These are phyloP conservation scores for Saguinus midas DNA, from an alignment of 2,113 vertebrate genomes.

Conservation along the genomic window DNA sequence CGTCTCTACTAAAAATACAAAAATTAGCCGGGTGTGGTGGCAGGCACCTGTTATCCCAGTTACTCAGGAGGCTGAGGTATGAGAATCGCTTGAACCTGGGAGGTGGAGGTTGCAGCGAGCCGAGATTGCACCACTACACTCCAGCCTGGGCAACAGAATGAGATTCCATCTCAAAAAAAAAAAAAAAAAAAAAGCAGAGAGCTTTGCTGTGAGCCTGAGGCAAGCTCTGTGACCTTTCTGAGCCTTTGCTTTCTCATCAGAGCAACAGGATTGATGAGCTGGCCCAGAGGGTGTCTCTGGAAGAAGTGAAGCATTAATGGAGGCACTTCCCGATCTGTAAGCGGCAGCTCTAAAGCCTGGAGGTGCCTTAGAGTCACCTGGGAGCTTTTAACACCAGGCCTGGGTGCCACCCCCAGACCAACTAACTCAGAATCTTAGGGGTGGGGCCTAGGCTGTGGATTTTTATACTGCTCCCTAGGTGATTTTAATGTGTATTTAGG, in stretches of 20 bases:
- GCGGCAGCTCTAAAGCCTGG: neutral
- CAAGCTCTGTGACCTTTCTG: neutral
- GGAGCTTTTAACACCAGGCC: neutral
- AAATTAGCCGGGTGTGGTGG: too few species aligned
- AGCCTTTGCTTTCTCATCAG: neutral
- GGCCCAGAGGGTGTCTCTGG: neutral
- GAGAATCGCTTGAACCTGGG: too few species aligned
- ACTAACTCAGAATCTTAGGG: neutral
- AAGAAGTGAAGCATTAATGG: fast-evolving
- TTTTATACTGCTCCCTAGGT: neutral
- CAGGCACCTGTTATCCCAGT: too few species aligned
- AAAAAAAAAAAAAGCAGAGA: fast-evolving
- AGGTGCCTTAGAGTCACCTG: neutral
- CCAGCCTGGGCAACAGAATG: too few species aligned
- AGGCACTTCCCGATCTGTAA: neutral
- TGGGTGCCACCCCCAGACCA: neutral
- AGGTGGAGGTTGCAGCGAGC: too few species aligned
- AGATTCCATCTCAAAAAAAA: too few species aligned
- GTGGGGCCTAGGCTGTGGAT: neutral
- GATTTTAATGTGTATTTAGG: neutral
- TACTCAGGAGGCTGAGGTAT: too few species aligned
- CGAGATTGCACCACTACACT: too few species aligned
- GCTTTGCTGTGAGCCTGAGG: neutral
- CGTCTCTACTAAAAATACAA: too few species aligned
- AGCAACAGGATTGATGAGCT: neutral